These are phyloP conservation scores for Lasioglossum marginatum DNA, from an alignment of 2,888 invertebrate species.

Conservation along the genomic window DNA sequence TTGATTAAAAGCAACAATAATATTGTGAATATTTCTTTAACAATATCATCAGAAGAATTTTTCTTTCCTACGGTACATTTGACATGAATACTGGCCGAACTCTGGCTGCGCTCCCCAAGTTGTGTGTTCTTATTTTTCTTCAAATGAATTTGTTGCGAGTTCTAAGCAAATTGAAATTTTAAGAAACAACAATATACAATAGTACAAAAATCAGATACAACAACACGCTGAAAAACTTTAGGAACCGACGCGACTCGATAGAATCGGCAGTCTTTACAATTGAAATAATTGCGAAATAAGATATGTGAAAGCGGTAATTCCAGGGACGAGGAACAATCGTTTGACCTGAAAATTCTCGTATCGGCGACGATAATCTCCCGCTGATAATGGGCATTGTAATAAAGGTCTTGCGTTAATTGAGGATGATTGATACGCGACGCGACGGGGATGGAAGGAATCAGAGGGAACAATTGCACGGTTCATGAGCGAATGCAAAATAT, in stretches of 20 bases:
- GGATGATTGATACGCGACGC: neutral
- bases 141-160: neutral
- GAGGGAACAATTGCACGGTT: constrained; percentile 7
- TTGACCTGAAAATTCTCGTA: neutral
- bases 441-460: neutral
- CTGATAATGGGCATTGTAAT: neutral
- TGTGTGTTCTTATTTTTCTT: neutral
- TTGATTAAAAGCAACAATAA: neutral
- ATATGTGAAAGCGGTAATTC: neutral
- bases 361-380: neutral
- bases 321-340: neutral
- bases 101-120: neutral
- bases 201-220: neutral
- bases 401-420: constrained; percentile 1
- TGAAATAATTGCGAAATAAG: neutral
- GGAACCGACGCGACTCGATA: neutral
- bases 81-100: no score
- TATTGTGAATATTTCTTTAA: neutral
- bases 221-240: neutral
- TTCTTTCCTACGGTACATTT: neutral
- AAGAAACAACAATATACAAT: no score
- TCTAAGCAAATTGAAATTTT: neutral
- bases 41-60: neutral
- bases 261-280: neutral
- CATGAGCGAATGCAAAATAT: constrained; percentile 46